Conservation (phyloP, 2,113 vertebrate species). For the Prietella phreatophila region DNA sequence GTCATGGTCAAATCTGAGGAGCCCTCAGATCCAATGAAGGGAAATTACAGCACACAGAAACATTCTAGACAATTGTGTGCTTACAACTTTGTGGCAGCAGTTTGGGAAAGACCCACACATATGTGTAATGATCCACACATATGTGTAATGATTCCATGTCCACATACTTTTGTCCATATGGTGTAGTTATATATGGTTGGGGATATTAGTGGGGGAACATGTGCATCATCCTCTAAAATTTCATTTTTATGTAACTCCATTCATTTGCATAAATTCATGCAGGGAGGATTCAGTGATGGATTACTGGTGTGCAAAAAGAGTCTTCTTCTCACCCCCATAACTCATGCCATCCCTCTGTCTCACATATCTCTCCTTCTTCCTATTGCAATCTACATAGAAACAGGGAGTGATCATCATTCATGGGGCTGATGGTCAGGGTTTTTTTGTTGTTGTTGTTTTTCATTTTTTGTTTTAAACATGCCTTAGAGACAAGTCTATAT, state of each 20-base stretch:
- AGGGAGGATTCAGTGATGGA: neutral
- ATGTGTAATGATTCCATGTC: no score
- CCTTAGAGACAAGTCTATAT: slow-evolving; percentile 61
- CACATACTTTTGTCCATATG: neutral
- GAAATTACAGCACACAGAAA: no score
- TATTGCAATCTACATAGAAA: slow-evolving; percentile 50
- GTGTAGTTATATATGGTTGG: neutral
- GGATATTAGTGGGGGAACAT: neutral
- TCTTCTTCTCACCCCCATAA: neutral
- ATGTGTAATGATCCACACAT: no score
- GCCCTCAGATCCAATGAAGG: neutral
- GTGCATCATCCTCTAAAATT: neutral
- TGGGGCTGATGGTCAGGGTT: slow-evolving; percentile 41
- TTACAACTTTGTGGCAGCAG: no score
- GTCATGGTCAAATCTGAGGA: neutral
- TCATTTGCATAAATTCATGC: neutral
- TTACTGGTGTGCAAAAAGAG: neutral
- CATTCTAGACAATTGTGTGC: no score
- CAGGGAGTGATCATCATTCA: slow-evolving; percentile 57
- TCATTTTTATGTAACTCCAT: neutral
- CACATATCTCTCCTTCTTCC: neutral
- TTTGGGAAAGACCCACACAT: no score
- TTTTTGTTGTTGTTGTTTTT: slow-evolving; percentile 35
- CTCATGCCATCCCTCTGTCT: neutral
- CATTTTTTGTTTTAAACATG: slow-evolving; percentile 44